These are phyloP conservation scores for Phrynosoma blainvillii DNA, from an alignment of 2,113 vertebrate species.

Conservation along the genomic window DNA sequence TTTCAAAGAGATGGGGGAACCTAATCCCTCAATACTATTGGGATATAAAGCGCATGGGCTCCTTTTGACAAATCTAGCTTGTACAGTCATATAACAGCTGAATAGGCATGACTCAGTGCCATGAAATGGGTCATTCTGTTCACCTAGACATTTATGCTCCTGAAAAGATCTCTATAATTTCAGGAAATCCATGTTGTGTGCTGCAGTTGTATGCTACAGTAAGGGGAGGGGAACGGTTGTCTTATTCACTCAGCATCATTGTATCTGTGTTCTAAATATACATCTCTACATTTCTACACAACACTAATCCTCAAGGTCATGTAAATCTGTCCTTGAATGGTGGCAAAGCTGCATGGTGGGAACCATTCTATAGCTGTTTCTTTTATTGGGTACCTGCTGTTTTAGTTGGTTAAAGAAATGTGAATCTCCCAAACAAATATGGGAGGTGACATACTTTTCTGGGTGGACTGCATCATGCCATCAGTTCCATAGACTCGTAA, in stretches of 20 bases:
- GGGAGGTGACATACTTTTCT: too few species aligned
- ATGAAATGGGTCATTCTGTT: neutral
- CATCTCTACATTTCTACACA: too few species aligned
- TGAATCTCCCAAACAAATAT: too few species aligned
- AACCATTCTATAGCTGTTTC: neutral
- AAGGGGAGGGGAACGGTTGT: neutral
- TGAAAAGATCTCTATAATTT: neutral
- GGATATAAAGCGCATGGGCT: too few species aligned
- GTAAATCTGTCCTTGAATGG: neutral
- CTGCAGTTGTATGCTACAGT: neutral
- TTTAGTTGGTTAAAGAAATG: neutral
- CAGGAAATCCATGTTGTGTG: neutral
- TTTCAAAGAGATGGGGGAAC: too few species aligned
- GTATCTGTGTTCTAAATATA: too few species aligned
- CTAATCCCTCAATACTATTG: too few species aligned
- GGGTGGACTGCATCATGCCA: too few species aligned
- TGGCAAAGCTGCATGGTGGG: neutral
- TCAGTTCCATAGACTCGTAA: too few species aligned
- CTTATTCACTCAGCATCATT: too few species aligned
- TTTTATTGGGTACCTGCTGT: neutral
- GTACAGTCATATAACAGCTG: neutral
- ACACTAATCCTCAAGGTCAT: neutral
- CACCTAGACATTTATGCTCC: neutral
- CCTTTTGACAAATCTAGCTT: neutral
- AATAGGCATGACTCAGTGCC: neutral